Evolutionary conservation across 2,888 invertebrate genomes (phyloP), one percentile per base, ranked within the genome.

Genomic region (Anthophora plumipes): DNA sequence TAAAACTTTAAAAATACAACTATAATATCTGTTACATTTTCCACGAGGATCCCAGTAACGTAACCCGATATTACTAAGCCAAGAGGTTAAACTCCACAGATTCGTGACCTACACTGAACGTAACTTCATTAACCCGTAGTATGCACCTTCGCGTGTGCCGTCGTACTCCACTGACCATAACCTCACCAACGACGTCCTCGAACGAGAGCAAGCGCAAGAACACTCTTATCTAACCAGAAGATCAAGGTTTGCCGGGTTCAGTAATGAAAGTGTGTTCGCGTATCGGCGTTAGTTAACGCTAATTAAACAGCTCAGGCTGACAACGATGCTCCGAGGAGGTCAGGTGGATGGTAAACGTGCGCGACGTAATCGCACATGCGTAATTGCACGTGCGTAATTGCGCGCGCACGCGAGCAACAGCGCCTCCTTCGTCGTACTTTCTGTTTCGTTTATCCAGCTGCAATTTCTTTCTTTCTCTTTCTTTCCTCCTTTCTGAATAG

Each of bases 301-400:
- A 85, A 85, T 78, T 72, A 68, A 59, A 46, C 63, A 48, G n/a
- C 31, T 52, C 77, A 4, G 80, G 52, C 59, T 72, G 80, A 68
- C 67, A 48, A 64, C n/a, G 48, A 68, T n/a, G 25, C 46, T 11
- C 14, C 41, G 48, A 17, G 43, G 66, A 79, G 57, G 74, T 74
- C 69, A 67, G 50, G 60, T 37, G 46, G 22, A 50, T 20, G 54
- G 64, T 63, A 60, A 82, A 73, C 70, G 68, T 74, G 43, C 22
- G 46, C 76, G 83, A 75, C 85, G 83, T 73, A 77, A 82, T 80
- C 85, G 77, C 78, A 61, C 76, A 69, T 54, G 73, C 77, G 78
- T 77, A 77, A 82, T 82, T 71, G 76, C 84, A 77, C 82, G 82
- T 68, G 84, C 72, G 75, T 84, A 85, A 86, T 86, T 86, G 73